Conservation (phyloP, 2,888 invertebrate genomes). For the Baronia brevicornis region DNA sequence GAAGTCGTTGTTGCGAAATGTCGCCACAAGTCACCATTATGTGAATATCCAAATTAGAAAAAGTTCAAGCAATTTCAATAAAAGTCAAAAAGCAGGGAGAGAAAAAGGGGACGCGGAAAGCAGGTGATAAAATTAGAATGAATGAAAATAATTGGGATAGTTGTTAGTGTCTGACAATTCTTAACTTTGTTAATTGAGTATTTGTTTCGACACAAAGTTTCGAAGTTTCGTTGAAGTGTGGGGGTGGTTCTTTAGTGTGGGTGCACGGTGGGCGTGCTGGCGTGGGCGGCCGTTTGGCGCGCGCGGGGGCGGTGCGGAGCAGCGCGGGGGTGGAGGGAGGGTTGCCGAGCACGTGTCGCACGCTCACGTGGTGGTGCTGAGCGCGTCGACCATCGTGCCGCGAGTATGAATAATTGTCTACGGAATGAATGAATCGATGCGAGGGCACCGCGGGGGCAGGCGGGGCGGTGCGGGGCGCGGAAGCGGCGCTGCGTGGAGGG, state of each 20-base stretch:
- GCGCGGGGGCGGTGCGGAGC: constrained; percentile 26
- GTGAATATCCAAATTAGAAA: constrained; percentile 7
- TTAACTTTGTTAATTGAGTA: constrained; percentile 12
- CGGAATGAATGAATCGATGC: constrained; percentile 74
- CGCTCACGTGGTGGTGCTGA: constrained; percentile 64
- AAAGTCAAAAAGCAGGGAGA: too few relatives aligned
- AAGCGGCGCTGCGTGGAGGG: constrained; percentile 66
- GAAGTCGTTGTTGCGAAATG: constrained; percentile 2
- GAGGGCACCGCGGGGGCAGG: constrained; percentile 43
- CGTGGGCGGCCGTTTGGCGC: constrained; percentile 28
- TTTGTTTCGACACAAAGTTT: constrained; percentile 14
- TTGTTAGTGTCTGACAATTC: too few relatives aligned
- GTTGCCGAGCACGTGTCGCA: constrained; percentile 65
- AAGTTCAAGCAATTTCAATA: too few relatives aligned
- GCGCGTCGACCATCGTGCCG: constrained; percentile 56
- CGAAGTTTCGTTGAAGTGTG: constrained; percentile 21
- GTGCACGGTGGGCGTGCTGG: constrained; percentile 36
- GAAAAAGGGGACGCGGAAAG: too few relatives aligned
- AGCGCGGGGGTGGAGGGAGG: constrained; percentile 31
- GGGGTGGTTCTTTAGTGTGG: constrained; percentile 36
- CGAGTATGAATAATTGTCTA: constrained; percentile 72
- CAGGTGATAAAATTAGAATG: not conserved
- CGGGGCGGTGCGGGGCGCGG: constrained; percentile 37
- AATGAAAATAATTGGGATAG: constrained; percentile 4
- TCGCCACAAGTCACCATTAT: constrained; percentile 7